Conservation (phyloP, 2,888 invertebrate genomes). For the Leuctra nigra region DNA sequence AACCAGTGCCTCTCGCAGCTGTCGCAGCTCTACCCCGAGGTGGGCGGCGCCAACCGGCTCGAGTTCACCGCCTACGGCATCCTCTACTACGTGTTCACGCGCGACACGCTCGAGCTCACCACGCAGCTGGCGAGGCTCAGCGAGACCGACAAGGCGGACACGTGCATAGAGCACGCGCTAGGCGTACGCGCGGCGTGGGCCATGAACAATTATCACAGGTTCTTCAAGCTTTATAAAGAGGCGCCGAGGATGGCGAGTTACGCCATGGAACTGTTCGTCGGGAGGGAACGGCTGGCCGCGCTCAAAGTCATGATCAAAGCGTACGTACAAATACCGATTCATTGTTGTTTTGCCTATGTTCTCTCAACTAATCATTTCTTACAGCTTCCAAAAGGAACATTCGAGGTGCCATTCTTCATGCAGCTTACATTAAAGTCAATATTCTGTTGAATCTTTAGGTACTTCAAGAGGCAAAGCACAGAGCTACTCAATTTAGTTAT, state of each 20-base stretch:
- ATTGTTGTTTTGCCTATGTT: not conserved
- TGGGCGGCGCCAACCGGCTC: constrained; percentile 64
- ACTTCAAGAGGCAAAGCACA: too few species aligned
- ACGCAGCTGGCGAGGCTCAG: constrained; percentile 80
- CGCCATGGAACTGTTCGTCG: constrained; percentile 97
- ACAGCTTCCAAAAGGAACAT: too few species aligned
- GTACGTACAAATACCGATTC: constrained; percentile 64
- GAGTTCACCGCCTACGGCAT: constrained; percentile 97
- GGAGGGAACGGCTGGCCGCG: constrained; percentile 87
- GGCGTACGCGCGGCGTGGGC: constrained; percentile 90
- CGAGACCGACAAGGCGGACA: constrained; percentile 67
- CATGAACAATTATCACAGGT: constrained; percentile 82
- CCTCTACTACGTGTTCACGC: constrained; percentile 96
- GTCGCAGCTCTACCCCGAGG: constrained; percentile 84
- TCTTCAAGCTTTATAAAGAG: constrained; percentile 82
- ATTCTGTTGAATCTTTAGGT: too few species aligned
- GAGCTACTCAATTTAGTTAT: too few species aligned
- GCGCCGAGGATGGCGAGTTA: constrained; percentile 95
- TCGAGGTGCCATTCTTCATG: too few species aligned
- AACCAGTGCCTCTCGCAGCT: constrained; percentile 99
- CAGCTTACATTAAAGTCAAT: too few species aligned
- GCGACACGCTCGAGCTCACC: constrained; percentile 92
- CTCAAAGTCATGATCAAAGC: constrained; percentile 91
- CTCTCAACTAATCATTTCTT: too few species aligned
- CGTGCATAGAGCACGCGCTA: constrained; percentile 79